phyloP scores from a whole-genome alignment of 2,797 vertebrate genomes.

The Bradypus variegatus region DNA sequence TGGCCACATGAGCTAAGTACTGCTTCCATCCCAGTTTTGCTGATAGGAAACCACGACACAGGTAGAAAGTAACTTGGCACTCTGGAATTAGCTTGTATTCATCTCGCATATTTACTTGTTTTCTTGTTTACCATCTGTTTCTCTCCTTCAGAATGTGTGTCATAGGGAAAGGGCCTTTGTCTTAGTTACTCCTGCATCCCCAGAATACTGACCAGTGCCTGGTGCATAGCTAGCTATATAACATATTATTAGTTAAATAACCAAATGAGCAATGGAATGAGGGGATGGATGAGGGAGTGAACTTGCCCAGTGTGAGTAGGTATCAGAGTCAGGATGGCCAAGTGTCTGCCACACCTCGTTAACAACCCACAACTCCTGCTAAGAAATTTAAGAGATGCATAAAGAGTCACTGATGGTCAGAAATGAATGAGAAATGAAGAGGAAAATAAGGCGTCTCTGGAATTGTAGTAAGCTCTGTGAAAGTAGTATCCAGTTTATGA shows the following conservation, averaged over 20 bases:
- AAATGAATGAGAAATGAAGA: background rate
- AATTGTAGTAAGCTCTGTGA: background rate
- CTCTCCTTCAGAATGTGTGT: background rate
- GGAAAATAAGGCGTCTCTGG: background rate
- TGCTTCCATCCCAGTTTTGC: background rate
- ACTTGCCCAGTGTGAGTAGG: background rate
- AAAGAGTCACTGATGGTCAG: background rate
- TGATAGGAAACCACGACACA: background rate
- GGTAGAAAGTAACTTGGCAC: background rate
- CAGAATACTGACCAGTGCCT: background rate
- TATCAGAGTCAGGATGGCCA: background rate
- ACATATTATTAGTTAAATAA: background rate
- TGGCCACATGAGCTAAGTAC: rapidly evolving
- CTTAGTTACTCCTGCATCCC: background rate
- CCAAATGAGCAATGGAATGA: background rate
- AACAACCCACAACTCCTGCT: background rate
- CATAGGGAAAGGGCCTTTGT: background rate
- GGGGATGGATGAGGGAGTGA: background rate
- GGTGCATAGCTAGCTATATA: background rate
- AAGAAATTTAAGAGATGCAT: background rate
- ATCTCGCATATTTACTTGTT: background rate
- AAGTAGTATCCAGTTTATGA: background rate
- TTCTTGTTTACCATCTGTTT: background rate
- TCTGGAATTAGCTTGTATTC: background rate
- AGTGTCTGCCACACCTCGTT: background rate